Evolutionary conservation across 2,113 vertebrate genomes (phyloP), one percentile per base, ranked within the genome.

Genomic region (Phasianus colchicus): DNA sequence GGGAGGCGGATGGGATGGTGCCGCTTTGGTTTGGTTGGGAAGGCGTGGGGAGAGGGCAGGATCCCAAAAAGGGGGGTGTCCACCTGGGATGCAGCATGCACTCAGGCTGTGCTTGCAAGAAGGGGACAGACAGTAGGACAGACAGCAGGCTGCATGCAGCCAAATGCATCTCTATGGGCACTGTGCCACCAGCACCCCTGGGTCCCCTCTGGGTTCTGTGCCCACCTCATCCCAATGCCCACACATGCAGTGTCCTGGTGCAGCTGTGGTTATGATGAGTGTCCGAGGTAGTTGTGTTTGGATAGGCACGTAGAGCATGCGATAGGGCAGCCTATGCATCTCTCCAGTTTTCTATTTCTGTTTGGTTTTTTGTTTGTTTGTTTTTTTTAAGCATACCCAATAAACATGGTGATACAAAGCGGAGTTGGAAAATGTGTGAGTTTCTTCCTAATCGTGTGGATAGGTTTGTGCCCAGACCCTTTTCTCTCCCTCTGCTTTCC

Each of bases 331-430:
- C 89, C 52, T 83, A 8, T 79, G 87, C 72, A 61, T 13, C 83
- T 18, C 38, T 60, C 66, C 1, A 6, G 43, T 72, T 20, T 29
- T 89, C 20, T 64, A 20, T 45, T 42, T 83, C n/a, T 20, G 13
- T 57, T 8, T 12, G 0, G 24, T 52, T 27, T 27, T 52, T 52
- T 27, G 50, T 27, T 52, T 52, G 27, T 22, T 32, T 55, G 13
- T 27, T 27, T 24, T 24, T 96, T 93, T 71, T 5, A 95, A 92
- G 27, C 17, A 10, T 58, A 73, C 36, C 91, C 47, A 95, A 97
- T 96, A 94, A 96, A 96, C 29, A 38, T 4, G 1, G n/a, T 48
- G 75, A 81, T 69, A 80, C 42, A 78, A 95, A 92, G 38, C 1
- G 10, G 54, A 82, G 60, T n/a, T 79, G 55, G 55, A 81, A 81